These are phyloP conservation scores for Flexamia atlantica DNA, from an alignment of 2,888 invertebrate genomes.

Conservation along the genomic window DNA sequence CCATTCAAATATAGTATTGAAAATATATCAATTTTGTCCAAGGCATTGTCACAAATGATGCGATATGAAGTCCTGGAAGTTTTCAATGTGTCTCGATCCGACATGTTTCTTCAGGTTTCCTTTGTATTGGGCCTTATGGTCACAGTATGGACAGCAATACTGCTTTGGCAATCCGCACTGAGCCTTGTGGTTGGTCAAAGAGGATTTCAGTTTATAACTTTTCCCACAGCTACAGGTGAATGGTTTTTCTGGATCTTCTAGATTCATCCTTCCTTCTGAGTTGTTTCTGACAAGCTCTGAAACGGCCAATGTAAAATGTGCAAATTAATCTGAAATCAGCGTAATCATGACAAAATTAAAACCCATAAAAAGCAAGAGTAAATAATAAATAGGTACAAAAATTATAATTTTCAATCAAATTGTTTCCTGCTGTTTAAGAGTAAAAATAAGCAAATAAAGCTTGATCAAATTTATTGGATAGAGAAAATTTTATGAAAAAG, in stretches of 20 bases:
- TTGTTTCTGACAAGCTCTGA: background rate
- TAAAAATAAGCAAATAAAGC: too few relatives aligned
- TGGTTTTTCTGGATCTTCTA: conserved; percentile 4
- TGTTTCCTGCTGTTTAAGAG: too few relatives aligned
- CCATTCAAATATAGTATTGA: too few relatives aligned
- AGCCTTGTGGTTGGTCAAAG: conserved; percentile 63
- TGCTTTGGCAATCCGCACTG: conserved; percentile 65
- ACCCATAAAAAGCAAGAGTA: too few relatives aligned
- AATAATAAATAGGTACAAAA: too few relatives aligned
- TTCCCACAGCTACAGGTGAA: conserved; percentile 60
- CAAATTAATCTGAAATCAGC: too few relatives aligned
- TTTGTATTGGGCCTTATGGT: conserved; percentile 67
- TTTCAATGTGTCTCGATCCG: conserved; percentile 59
- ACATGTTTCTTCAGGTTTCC: conserved; percentile 75
- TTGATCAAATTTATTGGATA: too few relatives aligned
- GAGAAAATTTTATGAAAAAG: too few relatives aligned
- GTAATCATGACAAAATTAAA: too few relatives aligned
- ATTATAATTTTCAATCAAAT: too few relatives aligned
- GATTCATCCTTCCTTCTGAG: background rate
- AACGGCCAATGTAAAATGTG: background rate
- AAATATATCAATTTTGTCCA: too few relatives aligned
- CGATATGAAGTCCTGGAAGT: conserved; percentile 62
- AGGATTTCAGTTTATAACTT: conserved; percentile 62
- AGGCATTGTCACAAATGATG: background rate
- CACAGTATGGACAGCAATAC: conserved; percentile 59